Evolutionary conservation across 2,113 vertebrate species (phyloP).

Genomic region (Channa argus): DNA sequence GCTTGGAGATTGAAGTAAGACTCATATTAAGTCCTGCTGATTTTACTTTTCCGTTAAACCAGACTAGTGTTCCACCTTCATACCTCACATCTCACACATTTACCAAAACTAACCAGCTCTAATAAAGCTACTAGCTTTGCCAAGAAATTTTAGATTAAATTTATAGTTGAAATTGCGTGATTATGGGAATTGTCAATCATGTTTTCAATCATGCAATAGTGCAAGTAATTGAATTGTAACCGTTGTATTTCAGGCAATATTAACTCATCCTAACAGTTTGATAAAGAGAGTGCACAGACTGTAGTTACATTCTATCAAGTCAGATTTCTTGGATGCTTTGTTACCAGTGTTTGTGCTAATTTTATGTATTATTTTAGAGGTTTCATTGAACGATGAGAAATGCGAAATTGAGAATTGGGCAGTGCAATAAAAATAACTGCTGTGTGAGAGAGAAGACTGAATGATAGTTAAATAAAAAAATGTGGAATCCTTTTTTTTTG

Average conservation of each 20-base stretch:
- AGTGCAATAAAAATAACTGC: constrained; percentile 33
- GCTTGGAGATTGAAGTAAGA: constrained; percentile 20
- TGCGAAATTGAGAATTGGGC: constrained; percentile 8
- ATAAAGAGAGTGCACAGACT: background rate
- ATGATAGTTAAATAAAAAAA: constrained; percentile 40
- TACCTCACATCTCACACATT: constrained; percentile 12
- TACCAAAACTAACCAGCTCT: constrained; percentile 31
- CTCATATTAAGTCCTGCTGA: constrained; percentile 23
- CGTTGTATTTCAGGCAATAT: constrained; percentile 31
- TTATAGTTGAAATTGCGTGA: constrained; percentile 27
- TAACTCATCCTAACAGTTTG: constrained; percentile 13
- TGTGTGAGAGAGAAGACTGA: constrained; percentile 23
- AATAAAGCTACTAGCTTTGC: constrained; percentile 16
- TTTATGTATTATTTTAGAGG: background rate
- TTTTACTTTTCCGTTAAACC: constrained; percentile 23
- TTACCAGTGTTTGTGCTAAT: constrained; percentile 16
- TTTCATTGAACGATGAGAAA: background rate
- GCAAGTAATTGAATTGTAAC: background rate
- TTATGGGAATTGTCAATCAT: too few relatives aligned
- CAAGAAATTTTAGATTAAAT: background rate
- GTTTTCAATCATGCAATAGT: too few relatives aligned
- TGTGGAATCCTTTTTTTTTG: constrained; percentile 8
- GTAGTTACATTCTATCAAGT: constrained; percentile 2
- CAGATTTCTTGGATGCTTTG: constrained; percentile 7
- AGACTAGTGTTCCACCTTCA: constrained; percentile 12